Conservation (phyloP, 2,797 vertebrate species). For the Xerus rutilus region DNA sequence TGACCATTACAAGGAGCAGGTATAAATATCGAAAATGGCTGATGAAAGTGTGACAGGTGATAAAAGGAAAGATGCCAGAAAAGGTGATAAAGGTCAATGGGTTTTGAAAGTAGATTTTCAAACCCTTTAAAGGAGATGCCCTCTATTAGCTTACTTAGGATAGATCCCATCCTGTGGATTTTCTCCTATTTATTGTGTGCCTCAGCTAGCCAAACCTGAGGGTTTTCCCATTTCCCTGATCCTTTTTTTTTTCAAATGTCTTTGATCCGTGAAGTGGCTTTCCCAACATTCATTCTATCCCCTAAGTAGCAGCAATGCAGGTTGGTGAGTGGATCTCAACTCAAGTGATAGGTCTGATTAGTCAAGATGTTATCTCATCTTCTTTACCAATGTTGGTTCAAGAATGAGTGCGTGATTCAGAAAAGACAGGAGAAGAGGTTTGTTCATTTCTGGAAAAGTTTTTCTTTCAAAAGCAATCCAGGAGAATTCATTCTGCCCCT, state of each 20-base stretch:
- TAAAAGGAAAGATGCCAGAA: not conserved
- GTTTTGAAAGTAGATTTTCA: not conserved
- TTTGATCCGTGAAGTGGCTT: not conserved
- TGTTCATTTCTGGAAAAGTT: not conserved
- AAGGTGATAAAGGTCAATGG: not conserved
- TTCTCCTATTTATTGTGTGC: not conserved
- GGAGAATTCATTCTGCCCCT: not conserved
- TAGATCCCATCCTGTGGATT: not conserved
- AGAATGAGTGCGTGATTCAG: not conserved
- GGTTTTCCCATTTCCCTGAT: not conserved
- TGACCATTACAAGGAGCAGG: not conserved
- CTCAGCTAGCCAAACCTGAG: not conserved
- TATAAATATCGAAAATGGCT: not conserved
- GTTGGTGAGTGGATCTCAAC: not conserved
- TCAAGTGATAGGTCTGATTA: not conserved
- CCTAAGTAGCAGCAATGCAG: not conserved
- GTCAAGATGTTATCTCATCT: not conserved
- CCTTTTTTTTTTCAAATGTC: not conserved
- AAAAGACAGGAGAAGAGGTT: not conserved
- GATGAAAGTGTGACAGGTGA: not conserved
- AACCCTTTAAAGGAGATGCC: not conserved
- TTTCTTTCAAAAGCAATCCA: not conserved
- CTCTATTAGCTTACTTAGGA: not conserved
- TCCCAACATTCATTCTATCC: not conserved
- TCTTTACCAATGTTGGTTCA: not conserved